Base-by-base conservation (phyloP, 1,140 invertebrate species). In the Dufourea novaeangliae region DNA sequence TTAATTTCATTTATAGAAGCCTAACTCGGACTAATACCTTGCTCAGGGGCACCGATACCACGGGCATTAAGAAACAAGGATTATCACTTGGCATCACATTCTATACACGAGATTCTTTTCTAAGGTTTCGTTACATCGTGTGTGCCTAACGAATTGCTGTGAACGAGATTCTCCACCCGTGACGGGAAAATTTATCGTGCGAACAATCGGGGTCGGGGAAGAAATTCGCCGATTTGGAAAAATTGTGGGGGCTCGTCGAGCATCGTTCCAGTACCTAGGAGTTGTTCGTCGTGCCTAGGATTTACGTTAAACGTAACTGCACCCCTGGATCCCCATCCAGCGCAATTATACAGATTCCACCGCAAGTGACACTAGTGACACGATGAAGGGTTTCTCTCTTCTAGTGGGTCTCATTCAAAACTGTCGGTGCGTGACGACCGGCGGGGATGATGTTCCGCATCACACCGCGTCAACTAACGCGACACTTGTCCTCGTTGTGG, bases 1-100 rank as follows among this genome's bases (percentile, higher is more conserved):
- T 68, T 80, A 80, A 80, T 78, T 80, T 66, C 74, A 80, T 80
- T 80, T 78, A 59, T 71, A 59, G 79, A 80, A 80, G 78, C 74
- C 79, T 29, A 37, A 57, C 61, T 20, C 2, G 34, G 32, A 17
- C 25, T 72, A 78, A 78, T 78, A 29, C 79, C 29, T 32, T 25
- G 12, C n/a, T 41, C 59, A 67, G 67, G 52, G 52, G 27, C 74
- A 67, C 44, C 74, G 64, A 61, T 79, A 69, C 62, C n/a, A 1
- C 57, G 59, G n/a, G 44, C 54, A 78, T 78, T 29, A 22, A 39
- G 52, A 34, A 64, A 63, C 63, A 22, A 56, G 73, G 66, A 80
- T 80, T 80, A 80, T 64, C 59, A 25, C 10, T 57, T 0, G 0
- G 32, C 39, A 56, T 75, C 54, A 10, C 27, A 4, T 63, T 32